Conservation (phyloP, 2,797 vertebrate species). For the Bovichtus variegatus region DNA sequence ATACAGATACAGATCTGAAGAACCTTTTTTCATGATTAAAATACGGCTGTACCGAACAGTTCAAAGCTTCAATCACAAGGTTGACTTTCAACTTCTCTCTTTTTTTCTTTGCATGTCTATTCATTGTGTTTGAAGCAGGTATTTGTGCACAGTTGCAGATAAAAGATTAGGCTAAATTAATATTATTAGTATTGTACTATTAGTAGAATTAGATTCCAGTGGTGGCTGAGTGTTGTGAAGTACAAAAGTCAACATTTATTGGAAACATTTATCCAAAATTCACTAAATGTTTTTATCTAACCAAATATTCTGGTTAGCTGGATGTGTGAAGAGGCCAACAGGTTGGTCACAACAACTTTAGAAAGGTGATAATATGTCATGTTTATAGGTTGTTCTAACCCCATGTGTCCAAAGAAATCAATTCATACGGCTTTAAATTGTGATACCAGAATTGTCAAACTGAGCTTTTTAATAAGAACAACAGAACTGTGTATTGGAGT, state of each 20-base stretch:
- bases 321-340: background rate
- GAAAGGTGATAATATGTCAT: background rate
- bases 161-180: too few species aligned
- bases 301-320: background rate
- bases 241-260: too few species aligned
- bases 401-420: background rate
- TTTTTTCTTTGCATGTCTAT: background rate
- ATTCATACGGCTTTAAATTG: background rate
- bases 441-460: background rate
- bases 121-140: background rate
- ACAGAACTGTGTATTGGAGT: background rate
- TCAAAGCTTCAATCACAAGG: background rate
- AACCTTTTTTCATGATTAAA: background rate
- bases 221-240: too few species aligned
- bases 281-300: too few species aligned
- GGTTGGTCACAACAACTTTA: background rate
- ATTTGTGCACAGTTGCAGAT: too few species aligned
- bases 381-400: background rate
- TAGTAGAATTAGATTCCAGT: too few species aligned
- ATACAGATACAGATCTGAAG: background rate
- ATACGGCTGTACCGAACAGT: background rate
- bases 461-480: background rate
- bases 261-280: too few species aligned
- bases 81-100: too few species aligned
- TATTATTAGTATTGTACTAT: too few species aligned